A percentile compares a stretch with the other conserved stretches of the same genome.
These are phyloP conservation scores for Pandemis heparana DNA, from an alignment of 2,888 invertebrate species.

Conservation along the genomic window DNA sequence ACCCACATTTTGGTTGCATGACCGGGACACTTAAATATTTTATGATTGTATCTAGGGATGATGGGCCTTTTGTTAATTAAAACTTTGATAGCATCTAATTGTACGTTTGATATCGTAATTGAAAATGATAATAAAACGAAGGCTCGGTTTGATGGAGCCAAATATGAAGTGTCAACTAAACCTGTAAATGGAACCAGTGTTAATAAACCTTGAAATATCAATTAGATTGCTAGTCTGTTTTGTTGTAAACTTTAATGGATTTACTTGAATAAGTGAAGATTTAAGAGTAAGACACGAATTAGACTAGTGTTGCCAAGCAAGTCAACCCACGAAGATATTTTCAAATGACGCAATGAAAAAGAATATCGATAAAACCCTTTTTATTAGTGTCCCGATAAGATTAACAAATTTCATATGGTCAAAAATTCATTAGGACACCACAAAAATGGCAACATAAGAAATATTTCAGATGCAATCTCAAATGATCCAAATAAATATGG, in stretches of 20 bases:
- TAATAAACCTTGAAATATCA: not conserved
- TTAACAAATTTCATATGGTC: constrained; percentile 37
- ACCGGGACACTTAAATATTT: constrained; percentile 48
- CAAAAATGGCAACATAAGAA: constrained; percentile 25
- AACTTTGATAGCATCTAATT: constrained; percentile 22
- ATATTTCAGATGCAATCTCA: constrained; percentile 40
- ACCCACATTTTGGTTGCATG: constrained; percentile 53
- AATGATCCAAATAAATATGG: constrained; percentile 37
- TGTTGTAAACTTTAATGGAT: not conserved
- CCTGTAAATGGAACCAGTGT: not conserved
- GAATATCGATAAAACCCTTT: constrained; percentile 18
- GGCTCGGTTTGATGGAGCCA: not conserved
- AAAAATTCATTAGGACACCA: constrained; percentile 32
- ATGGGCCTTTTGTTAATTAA: constrained; percentile 39
- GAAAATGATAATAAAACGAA: not conserved
- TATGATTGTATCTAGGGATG: constrained; percentile 47
- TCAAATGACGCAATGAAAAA: constrained; percentile 4
- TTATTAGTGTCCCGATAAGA: constrained; percentile 32
- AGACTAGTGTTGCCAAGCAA: not conserved
- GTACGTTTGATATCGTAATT: constrained; percentile 22
- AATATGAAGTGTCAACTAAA: not conserved
- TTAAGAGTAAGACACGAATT: not conserved
- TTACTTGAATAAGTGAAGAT: not conserved
- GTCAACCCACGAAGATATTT: constrained; percentile 18
- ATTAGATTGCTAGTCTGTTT: not conserved